Base-by-base conservation (phyloP, 2,113 vertebrate genomes). In the Ariopsis seemanni region DNA sequence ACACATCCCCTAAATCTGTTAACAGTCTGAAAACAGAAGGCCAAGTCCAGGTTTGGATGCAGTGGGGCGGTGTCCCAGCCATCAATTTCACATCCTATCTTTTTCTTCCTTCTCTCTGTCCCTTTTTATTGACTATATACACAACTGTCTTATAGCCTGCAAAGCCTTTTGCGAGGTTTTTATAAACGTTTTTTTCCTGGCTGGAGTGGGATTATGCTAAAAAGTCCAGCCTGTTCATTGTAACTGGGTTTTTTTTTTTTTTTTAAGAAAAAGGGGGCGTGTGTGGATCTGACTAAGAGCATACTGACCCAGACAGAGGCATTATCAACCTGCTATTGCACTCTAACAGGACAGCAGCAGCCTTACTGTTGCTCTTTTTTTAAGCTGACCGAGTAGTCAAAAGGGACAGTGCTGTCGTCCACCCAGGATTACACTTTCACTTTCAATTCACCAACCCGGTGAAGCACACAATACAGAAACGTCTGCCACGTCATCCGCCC, bases 341-440 rank as follows among this genome's bases (percentile, higher is more conserved):
- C 74, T 87, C 22, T 62, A 83, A 83, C 53, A 17, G 83, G 82
- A 80, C 22, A 55, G 78, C 52, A 48, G 20, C 65, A 50, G 84
- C 85, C 65, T 85, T 71, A 84, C 86, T 10, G 55, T 79, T 60
- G 82, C 85, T 74, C 48, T 20, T 65, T 85, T 42, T 88, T 57
- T 42, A 89, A 88, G 90, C 90, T 93, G 92, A 93, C 74, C 87
- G 87, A 71, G 62, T 62, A 92, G 92, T 92, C 93, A 92, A 90
- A 88, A 94, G 93, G 91, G 92, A 88, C 91, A 91, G 90, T 91
- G 89, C 88, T 92, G 91, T 91, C 88, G 84, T 89, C 91, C 91
- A 93, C 93, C 91, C 90, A 93, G 93, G 91, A 94, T 93, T 93
- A 94, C 90, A 92, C 92, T 94, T 95, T 95, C 93, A 94, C 93